phyloP scores from a whole-genome alignment of 2,888 invertebrate genomes.

The Poecilus cupreus region DNA sequence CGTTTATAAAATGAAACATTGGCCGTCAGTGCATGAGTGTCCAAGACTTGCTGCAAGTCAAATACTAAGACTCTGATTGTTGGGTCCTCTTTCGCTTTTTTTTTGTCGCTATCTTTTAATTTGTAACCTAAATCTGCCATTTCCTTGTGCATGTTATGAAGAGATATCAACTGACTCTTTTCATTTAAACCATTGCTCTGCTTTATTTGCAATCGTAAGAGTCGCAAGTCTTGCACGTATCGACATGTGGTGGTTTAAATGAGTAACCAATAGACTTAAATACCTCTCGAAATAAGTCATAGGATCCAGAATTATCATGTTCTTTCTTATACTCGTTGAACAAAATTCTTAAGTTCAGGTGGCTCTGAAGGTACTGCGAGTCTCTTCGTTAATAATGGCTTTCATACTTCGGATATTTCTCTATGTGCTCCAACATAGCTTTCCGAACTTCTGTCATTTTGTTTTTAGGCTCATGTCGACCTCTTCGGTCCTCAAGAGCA shows the following conservation, averaged over 20 bases:
- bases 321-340: conserved; percentile 48
- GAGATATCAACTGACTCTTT: not conserved
- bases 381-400: conserved; percentile 57
- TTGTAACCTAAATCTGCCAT: conserved; percentile 59
- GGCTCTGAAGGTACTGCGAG: conserved; percentile 58
- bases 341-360: conserved; percentile 57
- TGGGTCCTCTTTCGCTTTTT: conserved; percentile 20
- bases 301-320: conserved; percentile 19
- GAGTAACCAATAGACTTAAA: conserved; percentile 59
- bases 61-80: conserved; percentile 55
- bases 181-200: conserved; percentile 46
- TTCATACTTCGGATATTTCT: conserved; percentile 59
- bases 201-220: conserved; percentile 54
- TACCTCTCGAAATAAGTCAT: conserved; percentile 47
- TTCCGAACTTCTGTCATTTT: conserved; percentile 57
- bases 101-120: conserved; percentile 28
- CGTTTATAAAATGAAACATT: conserved; percentile 59
- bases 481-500: conserved; percentile 54
- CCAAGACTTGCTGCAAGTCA: conserved; percentile 60
- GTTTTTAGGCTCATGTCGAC: conserved; percentile 60
- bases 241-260: conserved; percentile 59
- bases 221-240: conserved; percentile 60
- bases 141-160: conserved; percentile 56
- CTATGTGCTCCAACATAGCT: conserved; percentile 59
- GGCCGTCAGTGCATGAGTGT: conserved; percentile 59